Percentiles rank a stretch among this genome's conserved stretches.
phyloP scores from a whole-genome alignment of 2,797 vertebrate species.

The Alcedo quadribrachys region DNA sequence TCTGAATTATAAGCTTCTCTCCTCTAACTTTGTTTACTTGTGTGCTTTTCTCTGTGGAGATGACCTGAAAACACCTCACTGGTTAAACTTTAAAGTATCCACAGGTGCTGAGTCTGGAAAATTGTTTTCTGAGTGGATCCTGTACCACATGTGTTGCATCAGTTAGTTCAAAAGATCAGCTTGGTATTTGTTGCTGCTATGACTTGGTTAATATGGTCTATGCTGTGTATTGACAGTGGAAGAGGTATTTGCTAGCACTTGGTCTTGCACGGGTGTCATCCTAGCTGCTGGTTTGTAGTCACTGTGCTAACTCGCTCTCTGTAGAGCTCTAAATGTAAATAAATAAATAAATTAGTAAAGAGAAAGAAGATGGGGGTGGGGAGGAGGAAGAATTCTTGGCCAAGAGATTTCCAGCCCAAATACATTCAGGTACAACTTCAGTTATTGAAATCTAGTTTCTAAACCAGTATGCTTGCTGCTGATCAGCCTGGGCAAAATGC shows the following conservation, averaged over 20 bases:
- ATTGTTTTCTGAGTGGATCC: background rate
- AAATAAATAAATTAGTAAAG: background rate
- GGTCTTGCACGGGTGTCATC: background rate
- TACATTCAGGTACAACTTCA: background rate
- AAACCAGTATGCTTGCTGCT: background rate
- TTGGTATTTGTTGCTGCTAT: background rate
- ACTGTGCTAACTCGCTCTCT: background rate
- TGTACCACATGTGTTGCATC: background rate
- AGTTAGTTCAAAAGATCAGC: background rate
- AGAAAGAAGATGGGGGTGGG: background rate
- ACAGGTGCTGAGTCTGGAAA: background rate
- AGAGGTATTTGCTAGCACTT: background rate
- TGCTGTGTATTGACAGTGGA: background rate
- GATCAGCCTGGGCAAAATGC: background rate
- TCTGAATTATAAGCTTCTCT: background rate
- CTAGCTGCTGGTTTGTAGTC: background rate
- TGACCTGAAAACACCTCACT: background rate
- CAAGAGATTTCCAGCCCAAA: background rate
- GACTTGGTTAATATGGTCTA: rapidly evolving
- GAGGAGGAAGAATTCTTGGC: background rate
- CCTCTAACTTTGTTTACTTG: background rate
- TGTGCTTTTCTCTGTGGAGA: background rate
- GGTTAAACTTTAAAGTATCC: background rate
- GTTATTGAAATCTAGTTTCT: background rate
- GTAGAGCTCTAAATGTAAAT: background rate